Evolutionary conservation across 2,888 invertebrate genomes (phyloP), one percentile per base, ranked within the genome.

Genomic region (Thera obeliscata): DNA sequence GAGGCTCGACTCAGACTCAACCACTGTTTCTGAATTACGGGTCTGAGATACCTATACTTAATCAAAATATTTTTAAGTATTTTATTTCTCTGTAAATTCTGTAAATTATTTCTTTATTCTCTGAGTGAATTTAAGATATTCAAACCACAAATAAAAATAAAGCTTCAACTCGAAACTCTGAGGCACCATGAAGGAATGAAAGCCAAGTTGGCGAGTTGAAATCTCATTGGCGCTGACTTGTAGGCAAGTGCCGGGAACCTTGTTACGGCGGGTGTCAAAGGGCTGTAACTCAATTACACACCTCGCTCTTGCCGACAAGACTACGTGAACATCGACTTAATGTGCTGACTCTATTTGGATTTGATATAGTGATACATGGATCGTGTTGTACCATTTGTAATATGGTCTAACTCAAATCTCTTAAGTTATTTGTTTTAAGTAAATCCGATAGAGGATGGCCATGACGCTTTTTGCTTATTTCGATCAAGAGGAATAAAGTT

Each of bases 251-350:
- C 78, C 76, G 81, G 85, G 88, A 92, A 92, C 91, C 89, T 92
- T 86, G 90, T 93, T 93, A 93, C 80, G 85, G 82, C 86, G 87
- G 87, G 90, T 86, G 91, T 91, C 93, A 91, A 91, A 92, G 93
- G 89, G 87, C 87, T 84, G 81, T 91, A 91, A 93, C 91, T 88
- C 87, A 89, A 93, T 93, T 93, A 92, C 87, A 86, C 87, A 88
- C 88, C 86, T 89, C 81, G 81, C 82, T 79, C 81, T 74, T 76
- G 76, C 75, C 73, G 69, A 72, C 78, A 72, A 76, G 63, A 61
- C 60, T 67, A 64, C 66, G 66, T 69, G 64, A 60, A 64, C 64
- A 71, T 66, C 65, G 55, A 66, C 60, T 65, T 69, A 68, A 62
- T 64, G 58, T 54, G 58, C 3, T 46, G 56, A 64, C 66, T 59